These are phyloP conservation scores for Spodoptera frugiperda DNA, from an alignment of 1,140 invertebrate genomes.

Conservation along the genomic window DNA sequence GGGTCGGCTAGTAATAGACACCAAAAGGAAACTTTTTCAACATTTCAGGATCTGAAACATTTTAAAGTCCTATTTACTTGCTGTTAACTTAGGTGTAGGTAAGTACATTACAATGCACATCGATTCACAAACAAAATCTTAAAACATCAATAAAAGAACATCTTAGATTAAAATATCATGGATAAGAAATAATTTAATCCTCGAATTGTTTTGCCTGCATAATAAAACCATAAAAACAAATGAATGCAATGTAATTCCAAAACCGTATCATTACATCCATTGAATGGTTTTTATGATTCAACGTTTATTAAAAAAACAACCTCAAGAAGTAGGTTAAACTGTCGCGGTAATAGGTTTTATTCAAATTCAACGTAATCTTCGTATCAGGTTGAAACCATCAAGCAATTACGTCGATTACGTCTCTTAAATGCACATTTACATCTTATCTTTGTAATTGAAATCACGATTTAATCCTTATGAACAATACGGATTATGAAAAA, in stretches of 20 bases:
- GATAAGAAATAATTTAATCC: no score
- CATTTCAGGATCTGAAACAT: no score
- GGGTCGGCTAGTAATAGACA: no score
- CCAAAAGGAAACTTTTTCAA: no score
- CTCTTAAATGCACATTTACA: slow-evolving; percentile 61
- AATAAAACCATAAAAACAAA: neutral
- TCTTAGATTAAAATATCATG: no score
- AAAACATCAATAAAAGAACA: no score
- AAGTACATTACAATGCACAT: no score
- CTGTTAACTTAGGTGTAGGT: no score
- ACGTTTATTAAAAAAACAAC: slow-evolving; percentile 22
- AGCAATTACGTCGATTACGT: slow-evolving; percentile 58
- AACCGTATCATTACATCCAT: slow-evolving; percentile 16
- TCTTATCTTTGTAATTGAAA: slow-evolving; percentile 78
- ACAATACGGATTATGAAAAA: slow-evolving; percentile 47
- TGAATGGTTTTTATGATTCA: neutral
- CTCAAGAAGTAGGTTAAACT: slow-evolving; percentile 20
- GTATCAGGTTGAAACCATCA: slow-evolving; percentile 61
- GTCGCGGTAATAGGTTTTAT: slow-evolving; percentile 37
- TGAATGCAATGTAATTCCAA: slow-evolving; percentile 3
- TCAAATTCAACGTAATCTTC: slow-evolving; percentile 27
- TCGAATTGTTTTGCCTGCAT: no score
- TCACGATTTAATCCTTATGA: slow-evolving; percentile 64
- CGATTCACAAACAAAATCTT: no score
- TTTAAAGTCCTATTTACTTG: no score